Evolutionary conservation across 2,888 invertebrate genomes (phyloP).

Genomic region (Leucophenga montana): DNA sequence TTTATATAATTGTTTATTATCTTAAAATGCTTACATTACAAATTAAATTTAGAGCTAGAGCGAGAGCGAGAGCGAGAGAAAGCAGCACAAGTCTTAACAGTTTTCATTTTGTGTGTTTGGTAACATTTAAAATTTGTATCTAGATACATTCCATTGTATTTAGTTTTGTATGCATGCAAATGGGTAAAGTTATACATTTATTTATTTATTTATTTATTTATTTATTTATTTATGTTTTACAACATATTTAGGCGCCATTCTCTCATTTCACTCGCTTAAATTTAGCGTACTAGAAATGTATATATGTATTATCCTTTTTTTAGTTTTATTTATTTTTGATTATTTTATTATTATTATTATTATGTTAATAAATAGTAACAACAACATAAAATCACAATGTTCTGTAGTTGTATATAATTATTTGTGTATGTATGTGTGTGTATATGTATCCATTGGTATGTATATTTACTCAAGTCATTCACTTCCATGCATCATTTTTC

Average conservation of each 20-base stretch:
- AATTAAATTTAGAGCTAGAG: background rate
- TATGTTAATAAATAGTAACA: conserved; percentile 10
- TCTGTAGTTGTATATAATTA: background rate
- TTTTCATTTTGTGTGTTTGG: conserved; percentile 37
- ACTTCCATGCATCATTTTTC: background rate
- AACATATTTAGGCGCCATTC: background rate
- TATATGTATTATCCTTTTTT: background rate
- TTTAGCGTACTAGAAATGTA: background rate
- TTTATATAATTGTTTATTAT: conserved; percentile 48
- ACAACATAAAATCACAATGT: conserved; percentile 16
- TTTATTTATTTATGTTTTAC: background rate
- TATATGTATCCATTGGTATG: background rate
- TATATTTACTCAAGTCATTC: background rate
- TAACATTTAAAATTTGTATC: background rate
- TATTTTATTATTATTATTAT: conserved; percentile 1
- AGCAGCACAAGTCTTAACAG: conserved; percentile 65
- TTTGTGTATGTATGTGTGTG: background rate
- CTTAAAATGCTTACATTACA: conserved; percentile 59
- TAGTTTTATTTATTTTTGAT: conserved; percentile 19
- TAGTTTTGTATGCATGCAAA: background rate
- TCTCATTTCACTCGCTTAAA: background rate
- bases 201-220: background rate
- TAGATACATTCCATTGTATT: too few species aligned
- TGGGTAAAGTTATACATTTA: background rate
- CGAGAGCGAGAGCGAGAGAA: conserved; percentile 44